Conservation (phyloP, 2,888 invertebrate genomes). For the Griposia aprilina region DNA sequence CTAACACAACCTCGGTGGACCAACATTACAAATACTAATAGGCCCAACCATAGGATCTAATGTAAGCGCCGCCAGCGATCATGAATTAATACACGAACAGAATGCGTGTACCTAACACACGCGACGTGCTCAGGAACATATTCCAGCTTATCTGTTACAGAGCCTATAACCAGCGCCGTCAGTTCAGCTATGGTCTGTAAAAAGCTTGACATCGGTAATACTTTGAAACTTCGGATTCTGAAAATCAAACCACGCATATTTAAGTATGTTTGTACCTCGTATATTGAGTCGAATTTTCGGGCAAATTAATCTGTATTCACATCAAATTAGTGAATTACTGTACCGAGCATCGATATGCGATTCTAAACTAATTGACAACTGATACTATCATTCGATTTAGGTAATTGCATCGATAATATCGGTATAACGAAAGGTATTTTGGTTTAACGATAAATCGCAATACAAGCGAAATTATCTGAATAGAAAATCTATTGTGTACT, state of each 20-base stretch:
- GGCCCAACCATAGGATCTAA: not conserved
- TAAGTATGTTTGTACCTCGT: slow-evolving; percentile 12
- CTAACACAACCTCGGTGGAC: not conserved
- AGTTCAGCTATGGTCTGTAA: not conserved
- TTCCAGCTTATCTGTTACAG: not conserved
- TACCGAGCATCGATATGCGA: slow-evolving; percentile 44
- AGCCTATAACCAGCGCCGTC: not conserved
- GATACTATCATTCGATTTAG: slow-evolving; percentile 58
- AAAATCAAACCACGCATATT: slow-evolving; percentile 11
- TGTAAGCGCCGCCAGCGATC: slow-evolving; percentile 29
- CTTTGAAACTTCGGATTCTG: not conserved
- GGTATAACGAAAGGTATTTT: slow-evolving; percentile 33
- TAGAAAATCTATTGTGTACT: slow-evolving; percentile 1
- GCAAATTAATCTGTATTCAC: slow-evolving; percentile 52
- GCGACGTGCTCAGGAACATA: not conserved
- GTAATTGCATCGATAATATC: slow-evolving; percentile 49
- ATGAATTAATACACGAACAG: slow-evolving; percentile 39
- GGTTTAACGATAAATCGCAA: slow-evolving; percentile 42
- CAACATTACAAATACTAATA: slow-evolving; percentile 4
- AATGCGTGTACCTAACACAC: slow-evolving; percentile 29
- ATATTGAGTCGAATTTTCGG: slow-evolving; percentile 24
- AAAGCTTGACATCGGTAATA: not conserved
- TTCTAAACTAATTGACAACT: slow-evolving; percentile 57
- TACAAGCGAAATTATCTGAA: slow-evolving; percentile 6
- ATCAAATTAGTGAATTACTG: slow-evolving; percentile 59